Evolutionary conservation across 2,113 vertebrate genomes (phyloP).

Genomic region (Melanerpes formicivorus): DNA sequence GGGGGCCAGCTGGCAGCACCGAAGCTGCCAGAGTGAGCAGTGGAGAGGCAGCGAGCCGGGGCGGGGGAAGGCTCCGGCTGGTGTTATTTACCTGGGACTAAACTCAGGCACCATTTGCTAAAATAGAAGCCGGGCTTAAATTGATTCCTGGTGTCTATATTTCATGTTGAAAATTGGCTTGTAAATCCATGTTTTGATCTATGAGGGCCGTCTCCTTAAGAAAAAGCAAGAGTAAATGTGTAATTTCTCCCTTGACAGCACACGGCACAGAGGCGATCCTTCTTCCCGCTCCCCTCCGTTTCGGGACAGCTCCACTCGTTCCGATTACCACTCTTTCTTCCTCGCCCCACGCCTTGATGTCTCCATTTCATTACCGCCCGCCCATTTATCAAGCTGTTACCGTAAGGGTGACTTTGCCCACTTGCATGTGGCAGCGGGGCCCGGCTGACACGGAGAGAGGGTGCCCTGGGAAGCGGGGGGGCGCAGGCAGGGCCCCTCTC

Average conservation of each 20-base stretch:
- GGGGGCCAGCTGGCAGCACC: not conserved
- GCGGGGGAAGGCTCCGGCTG: constrained; percentile 3
- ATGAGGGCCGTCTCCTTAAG: constrained; percentile 98
- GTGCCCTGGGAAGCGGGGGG: constrained; percentile 46
- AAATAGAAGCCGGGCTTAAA: constrained; percentile 89
- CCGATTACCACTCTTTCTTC: constrained; percentile 80
- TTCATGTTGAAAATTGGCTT: constrained; percentile 99
- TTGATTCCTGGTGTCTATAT: constrained; percentile 98
- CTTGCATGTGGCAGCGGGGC: constrained; percentile 71
- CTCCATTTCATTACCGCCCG: constrained; percentile 98
- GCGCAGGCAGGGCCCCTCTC: constrained; percentile 42
- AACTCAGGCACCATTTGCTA: constrained; percentile 73
- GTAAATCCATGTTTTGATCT: constrained; percentile 97
- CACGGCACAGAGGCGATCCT: constrained; percentile 96
- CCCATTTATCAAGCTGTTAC: constrained; percentile 94
- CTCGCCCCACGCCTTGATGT: constrained; percentile 97
- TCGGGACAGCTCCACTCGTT: constrained; percentile 78
- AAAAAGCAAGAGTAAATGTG: constrained; percentile 99
- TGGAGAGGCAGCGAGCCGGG: not conserved
- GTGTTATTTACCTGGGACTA: constrained; percentile 74
- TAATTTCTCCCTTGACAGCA: constrained; percentile 99
- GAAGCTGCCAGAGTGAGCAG: not conserved
- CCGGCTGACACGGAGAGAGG: constrained; percentile 65
- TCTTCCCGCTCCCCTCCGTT: constrained; percentile 86
- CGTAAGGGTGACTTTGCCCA: constrained; percentile 92